phyloP scores from a whole-genome alignment of 2,797 vertebrate species.

The Podarcis siculus region DNA sequence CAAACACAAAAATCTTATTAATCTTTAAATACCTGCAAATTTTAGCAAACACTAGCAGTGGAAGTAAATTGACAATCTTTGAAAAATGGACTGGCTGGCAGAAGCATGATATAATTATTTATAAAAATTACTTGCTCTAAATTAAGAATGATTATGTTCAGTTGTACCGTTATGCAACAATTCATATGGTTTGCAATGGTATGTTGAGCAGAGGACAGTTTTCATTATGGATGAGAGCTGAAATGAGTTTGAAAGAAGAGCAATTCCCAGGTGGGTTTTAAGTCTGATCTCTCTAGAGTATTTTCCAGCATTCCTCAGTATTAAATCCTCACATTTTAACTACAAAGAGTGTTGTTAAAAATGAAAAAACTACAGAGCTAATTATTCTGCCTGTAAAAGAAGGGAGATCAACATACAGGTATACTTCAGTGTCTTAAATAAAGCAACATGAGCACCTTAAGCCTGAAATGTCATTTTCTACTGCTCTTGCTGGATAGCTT shows the following conservation, averaged over 20 bases:
- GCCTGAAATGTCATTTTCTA: neutral
- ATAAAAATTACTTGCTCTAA: neutral
- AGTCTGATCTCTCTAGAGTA: slow-evolving; percentile 34
- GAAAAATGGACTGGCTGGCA: neutral
- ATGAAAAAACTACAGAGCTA: neutral
- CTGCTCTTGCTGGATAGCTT: neutral
- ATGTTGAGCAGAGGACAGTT: slow-evolving; percentile 26
- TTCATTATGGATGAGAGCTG: slow-evolving; percentile 12
- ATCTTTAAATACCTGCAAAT: neutral
- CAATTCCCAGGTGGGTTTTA: slow-evolving; percentile 40
- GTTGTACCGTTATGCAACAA: neutral
- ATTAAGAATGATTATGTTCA: slow-evolving; percentile 15
- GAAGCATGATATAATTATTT: neutral
- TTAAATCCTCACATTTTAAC: slow-evolving; percentile 16
- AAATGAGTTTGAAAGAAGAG: slow-evolving; percentile 27
- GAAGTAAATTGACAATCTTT: neutral
- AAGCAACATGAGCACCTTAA: neutral
- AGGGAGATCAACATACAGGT: neutral
- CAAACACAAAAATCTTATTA: neutral
- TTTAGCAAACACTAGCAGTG: neutral
- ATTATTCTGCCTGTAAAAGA: neutral
- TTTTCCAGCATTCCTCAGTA: slow-evolving; percentile 33
- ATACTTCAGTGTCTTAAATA: neutral
- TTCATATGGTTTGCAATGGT: slow-evolving; percentile 33
- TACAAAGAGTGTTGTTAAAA: slow-evolving; percentile 11